Conservation (phyloP, 2,113 vertebrate genomes). For the Pipa parva region DNA sequence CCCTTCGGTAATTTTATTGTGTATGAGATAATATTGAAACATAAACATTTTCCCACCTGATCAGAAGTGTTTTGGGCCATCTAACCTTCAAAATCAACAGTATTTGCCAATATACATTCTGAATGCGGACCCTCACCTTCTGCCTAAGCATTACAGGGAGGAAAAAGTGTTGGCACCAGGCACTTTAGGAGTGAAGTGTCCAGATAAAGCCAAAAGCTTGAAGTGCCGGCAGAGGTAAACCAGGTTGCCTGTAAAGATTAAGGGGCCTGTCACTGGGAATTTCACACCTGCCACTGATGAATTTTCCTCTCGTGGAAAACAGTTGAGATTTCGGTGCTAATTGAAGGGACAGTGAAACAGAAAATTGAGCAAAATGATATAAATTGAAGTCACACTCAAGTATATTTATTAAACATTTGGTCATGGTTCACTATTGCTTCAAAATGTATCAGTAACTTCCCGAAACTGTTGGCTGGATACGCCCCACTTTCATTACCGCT, state of each 20-base stretch:
- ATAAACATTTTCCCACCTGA: not conserved
- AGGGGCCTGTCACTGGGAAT: not conserved
- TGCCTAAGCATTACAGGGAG: not conserved
- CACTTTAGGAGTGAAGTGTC: not conserved
- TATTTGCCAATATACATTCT: not conserved
- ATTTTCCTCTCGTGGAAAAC: conserved; percentile 28
- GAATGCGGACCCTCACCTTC: not conserved
- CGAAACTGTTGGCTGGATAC: too few relatives aligned
- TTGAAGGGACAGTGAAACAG: too few relatives aligned
- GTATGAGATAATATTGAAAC: too few relatives aligned
- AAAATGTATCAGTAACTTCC: too few relatives aligned
- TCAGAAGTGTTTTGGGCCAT: not conserved
- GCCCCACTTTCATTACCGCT: too few relatives aligned
- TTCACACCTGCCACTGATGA: not conserved
- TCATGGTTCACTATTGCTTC: too few relatives aligned
- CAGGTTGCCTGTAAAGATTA: not conserved
- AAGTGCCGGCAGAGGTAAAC: conserved; percentile 6
- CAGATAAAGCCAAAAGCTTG: not conserved
- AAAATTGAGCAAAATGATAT: too few relatives aligned
- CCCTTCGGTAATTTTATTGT: too few relatives aligned
- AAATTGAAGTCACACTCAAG: too few relatives aligned
- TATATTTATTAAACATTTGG: too few relatives aligned
- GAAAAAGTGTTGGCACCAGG: conserved; percentile 16
- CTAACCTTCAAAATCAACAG: conserved; percentile 4
- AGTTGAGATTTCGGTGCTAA: conserved; percentile 19